These are phyloP conservation scores for Dryococelus australis DNA, from an alignment of 2,888 invertebrate species.

Conservation along the genomic window DNA sequence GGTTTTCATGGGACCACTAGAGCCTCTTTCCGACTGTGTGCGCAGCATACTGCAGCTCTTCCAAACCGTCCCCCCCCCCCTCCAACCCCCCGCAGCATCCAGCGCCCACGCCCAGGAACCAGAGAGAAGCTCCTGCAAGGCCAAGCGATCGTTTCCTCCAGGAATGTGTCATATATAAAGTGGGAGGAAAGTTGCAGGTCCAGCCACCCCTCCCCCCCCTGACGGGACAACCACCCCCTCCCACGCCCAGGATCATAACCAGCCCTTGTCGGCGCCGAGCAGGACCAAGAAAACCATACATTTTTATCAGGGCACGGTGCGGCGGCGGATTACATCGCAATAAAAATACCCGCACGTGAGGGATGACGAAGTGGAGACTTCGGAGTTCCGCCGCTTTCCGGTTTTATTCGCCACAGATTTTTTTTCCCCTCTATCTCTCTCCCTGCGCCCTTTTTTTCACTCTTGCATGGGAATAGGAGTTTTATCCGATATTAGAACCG, in stretches of 20 bases:
- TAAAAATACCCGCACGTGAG: not conserved
- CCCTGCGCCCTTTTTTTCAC: not conserved
- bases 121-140: not conserved
- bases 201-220: not conserved
- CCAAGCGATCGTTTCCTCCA: not conserved
- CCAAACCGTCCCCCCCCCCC: not conserved
- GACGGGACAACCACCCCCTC: too few species aligned
- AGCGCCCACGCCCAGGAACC: not conserved
- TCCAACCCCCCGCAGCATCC: not conserved
- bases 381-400: not conserved
- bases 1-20: not conserved
- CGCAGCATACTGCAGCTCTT: not conserved
- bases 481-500: constrained; percentile 3
- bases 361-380: not conserved
- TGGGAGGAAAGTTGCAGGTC: not conserved
- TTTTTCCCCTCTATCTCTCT: not conserved
- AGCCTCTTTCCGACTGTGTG: not conserved
- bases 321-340: constrained; percentile 16
- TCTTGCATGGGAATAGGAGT: constrained; percentile 9
- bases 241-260: not conserved
- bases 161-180: constrained; percentile 16
- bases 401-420: constrained; percentile 9
- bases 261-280: not conserved
- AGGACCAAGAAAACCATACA: constrained; percentile 5
- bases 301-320: not conserved